Conservation (phyloP, 2,797 vertebrate species). For the Gobionotothen gibberifrons region DNA sequence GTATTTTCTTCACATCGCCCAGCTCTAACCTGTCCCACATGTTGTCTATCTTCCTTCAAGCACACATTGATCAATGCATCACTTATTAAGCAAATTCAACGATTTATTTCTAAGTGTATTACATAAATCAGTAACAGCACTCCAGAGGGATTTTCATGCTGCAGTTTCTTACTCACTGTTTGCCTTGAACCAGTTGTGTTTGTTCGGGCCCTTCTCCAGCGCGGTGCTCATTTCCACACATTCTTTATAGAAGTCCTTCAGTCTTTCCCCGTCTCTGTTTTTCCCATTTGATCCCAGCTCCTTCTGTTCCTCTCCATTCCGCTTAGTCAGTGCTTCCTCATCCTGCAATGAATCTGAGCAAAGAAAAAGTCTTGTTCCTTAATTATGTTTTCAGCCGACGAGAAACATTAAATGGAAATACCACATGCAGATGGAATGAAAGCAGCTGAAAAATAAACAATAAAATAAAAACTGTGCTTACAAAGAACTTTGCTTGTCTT, state of each 20-base stretch:
- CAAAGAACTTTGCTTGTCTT: slow-evolving; percentile 53
- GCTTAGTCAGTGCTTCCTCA: slow-evolving; percentile 75
- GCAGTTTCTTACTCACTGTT: slow-evolving; percentile 82
- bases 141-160: slow-evolving; percentile 70
- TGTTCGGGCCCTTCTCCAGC: slow-evolving; percentile 78
- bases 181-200: slow-evolving; percentile 84
- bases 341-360: slow-evolving; percentile 80
- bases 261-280: slow-evolving; percentile 77
- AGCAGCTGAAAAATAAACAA: slow-evolving; percentile 5
- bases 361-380: slow-evolving; percentile 56
- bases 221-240: slow-evolving; percentile 81
- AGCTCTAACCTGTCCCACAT: slow-evolving; percentile 31
- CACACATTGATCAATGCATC: slow-evolving; percentile 45
- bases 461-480: slow-evolving; percentile 58
- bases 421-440: slow-evolving; percentile 45
- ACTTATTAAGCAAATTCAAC: slow-evolving; percentile 45
- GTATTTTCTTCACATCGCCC: too few species aligned
- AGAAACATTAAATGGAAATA: slow-evolving; percentile 61
- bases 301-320: slow-evolving; percentile 62
- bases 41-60: slow-evolving; percentile 46
- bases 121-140: slow-evolving; percentile 70
- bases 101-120: slow-evolving; percentile 65
- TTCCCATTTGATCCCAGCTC: slow-evolving; percentile 72
- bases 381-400: slow-evolving; percentile 1
- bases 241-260: slow-evolving; percentile 83